Conservation (phyloP, 2,888 invertebrate genomes). For the Perizoma flavofasciatum region DNA sequence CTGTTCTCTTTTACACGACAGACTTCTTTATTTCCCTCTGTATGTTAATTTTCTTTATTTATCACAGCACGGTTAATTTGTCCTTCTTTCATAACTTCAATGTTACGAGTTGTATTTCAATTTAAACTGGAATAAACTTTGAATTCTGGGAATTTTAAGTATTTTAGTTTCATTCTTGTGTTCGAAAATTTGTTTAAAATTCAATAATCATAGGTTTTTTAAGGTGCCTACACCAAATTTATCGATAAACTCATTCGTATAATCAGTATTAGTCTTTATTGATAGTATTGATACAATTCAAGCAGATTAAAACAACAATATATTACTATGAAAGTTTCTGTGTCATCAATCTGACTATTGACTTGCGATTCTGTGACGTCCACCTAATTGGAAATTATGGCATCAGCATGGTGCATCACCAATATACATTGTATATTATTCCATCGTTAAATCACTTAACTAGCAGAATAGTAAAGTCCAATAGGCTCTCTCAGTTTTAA, state of each 20-base stretch:
- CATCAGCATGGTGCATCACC: constrained; percentile 56
- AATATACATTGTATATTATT: constrained; percentile 67
- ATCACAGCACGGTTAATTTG: constrained; percentile 62
- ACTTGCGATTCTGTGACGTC: constrained; percentile 48
- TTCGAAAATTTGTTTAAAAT: not conserved
- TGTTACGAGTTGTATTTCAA: constrained; percentile 35
- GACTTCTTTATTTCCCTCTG: constrained; percentile 55
- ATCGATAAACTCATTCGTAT: too few species aligned
- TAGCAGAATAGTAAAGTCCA: constrained; percentile 50
- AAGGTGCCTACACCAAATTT: too few species aligned
- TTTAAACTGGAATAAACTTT: constrained; percentile 32
- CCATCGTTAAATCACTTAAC: constrained; percentile 66
- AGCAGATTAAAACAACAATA: constrained; percentile 39
- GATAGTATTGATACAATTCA: too few species aligned
- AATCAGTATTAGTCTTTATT: too few species aligned
- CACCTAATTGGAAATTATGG: constrained; percentile 75
- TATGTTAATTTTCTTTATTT: constrained; percentile 72
- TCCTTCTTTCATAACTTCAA: constrained; percentile 33
- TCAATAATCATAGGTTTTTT: too few species aligned
- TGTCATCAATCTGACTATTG: constrained; percentile 51
- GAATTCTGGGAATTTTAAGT: not conserved
- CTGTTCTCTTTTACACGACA: constrained; percentile 57
- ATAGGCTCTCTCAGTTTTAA: constrained; percentile 41
- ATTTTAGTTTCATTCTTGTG: not conserved
- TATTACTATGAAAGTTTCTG: constrained; percentile 59